These are phyloP conservation scores for Aleiodes sp. DNA, from an alignment of 1,140 invertebrate genomes.

Conservation along the genomic window DNA sequence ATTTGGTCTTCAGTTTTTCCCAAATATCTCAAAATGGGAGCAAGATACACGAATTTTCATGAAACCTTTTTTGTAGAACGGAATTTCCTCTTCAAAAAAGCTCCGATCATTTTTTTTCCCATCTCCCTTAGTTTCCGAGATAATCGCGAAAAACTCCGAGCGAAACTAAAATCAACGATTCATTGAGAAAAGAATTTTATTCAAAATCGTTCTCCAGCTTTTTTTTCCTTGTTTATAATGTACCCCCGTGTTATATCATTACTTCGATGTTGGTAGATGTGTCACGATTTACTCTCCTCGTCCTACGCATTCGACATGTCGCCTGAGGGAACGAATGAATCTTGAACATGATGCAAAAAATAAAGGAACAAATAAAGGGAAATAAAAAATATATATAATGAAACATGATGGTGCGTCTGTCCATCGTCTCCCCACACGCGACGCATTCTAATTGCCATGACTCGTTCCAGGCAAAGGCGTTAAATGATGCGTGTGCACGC, in stretches of 20 bases:
- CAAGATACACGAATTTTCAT: too few relatives aligned
- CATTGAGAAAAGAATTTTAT: too few relatives aligned
- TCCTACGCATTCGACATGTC: conserved; percentile 24
- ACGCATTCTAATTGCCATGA: conserved; percentile 40
- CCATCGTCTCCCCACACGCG: conserved; percentile 34
- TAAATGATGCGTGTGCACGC: conserved; percentile 41
- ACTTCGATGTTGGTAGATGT: neutral
- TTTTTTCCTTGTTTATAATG: neutral
- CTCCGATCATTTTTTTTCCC: too few relatives aligned
- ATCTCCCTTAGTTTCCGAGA: too few relatives aligned
- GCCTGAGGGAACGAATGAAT: neutral
- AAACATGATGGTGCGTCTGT: conserved; percentile 8
- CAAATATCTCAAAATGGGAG: too few relatives aligned
- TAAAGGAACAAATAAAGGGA: conserved; percentile 18
- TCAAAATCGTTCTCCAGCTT: too few relatives aligned
- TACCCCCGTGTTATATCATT: neutral
- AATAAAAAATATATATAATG: conserved; percentile 5
- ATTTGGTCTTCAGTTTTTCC: too few relatives aligned
- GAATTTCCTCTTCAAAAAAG: too few relatives aligned
- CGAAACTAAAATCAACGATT: too few relatives aligned
- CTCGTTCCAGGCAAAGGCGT: conserved; percentile 25
- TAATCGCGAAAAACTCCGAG: too few relatives aligned
- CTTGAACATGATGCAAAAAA: neutral
- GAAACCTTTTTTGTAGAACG: too few relatives aligned
- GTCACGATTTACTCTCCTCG: neutral